Evolutionary conservation across 35 echinoderm and acorn worm genomes (phyloP).

Genomic region (Strongylocentrotus purpuratus): DNA sequence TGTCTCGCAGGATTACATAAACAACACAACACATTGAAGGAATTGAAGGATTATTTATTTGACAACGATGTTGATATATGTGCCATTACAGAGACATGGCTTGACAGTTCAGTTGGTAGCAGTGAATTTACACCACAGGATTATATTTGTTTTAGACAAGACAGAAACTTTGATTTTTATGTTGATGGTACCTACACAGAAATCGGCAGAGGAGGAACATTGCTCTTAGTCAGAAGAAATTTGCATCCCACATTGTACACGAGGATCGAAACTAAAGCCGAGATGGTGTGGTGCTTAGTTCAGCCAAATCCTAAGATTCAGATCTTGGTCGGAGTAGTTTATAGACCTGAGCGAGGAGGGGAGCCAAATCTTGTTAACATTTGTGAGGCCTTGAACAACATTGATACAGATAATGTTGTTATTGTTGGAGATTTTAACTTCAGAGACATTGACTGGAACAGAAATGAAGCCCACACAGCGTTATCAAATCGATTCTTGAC

Average conservation of each 20-base stretch:
- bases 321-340: slow-evolving; percentile 15
- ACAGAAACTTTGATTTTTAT: slow-evolving; percentile 50
- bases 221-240: slow-evolving; percentile 51
- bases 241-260: slow-evolving; percentile 36
- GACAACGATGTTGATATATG: slow-evolving; percentile 55
- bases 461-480: not conserved
- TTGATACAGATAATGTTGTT: slow-evolving; percentile 47
- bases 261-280: slow-evolving; percentile 2
- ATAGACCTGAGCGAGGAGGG: slow-evolving; percentile 38
- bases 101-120: not conserved
- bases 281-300: slow-evolving; percentile 37
- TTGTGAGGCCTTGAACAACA: not conserved
- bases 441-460: slow-evolving; percentile 49
- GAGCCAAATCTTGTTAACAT: slow-evolving; percentile 16
- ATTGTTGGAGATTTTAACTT: slow-evolving; percentile 66
- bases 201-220: slow-evolving; percentile 5
- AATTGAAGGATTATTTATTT: slow-evolving; percentile 51
- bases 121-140: slow-evolving; percentile 53
- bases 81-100: slow-evolving; percentile 53
- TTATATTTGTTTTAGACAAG: slow-evolving; percentile 55
- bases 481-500: slow-evolving; percentile 7
- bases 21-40: no score
- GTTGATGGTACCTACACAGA: slow-evolving; percentile 14
- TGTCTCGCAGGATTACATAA: no score
- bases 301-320: not conserved